Evolutionary conservation across 2,797 vertebrate genomes (phyloP), one percentile per base, ranked within the genome.

Genomic region (Gymnopithys bicolor): DNA sequence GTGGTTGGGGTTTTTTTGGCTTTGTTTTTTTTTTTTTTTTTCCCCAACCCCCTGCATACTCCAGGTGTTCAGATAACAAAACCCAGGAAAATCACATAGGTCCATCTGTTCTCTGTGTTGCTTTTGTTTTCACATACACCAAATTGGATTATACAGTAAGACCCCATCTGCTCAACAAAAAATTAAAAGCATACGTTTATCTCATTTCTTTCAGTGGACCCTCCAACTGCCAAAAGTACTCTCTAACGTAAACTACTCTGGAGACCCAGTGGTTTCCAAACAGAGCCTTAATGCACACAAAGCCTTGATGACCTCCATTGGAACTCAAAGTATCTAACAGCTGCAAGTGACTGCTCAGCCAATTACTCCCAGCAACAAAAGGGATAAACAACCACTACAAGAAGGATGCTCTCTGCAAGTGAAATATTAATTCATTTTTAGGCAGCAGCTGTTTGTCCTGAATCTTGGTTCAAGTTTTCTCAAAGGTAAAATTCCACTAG

Each of bases 341-440:
- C 97, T 98, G 97, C 92, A 96, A 96, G 88, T 93, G 93, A 95
- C 96, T 96, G 84, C 93, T 96, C 94, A 93, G 95, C 94, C 97
- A 97, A 97, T 97, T 97, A 97, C 94, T 97, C 84, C 60, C 94
- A 96, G 90, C 64, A 96, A 97, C 91, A 95, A 94, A 97, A 97
- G 84, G 41, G 78, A 97, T 94, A 96, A 97, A 97, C 89, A 96
- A 95, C 95, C 85, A 30, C 93, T 95, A 94, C 74, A 96, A 96
- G 94, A 98, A 97, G 92, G 92, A 86, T 71, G 89, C 68, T 89
- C 48, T 96, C 83, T 96, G 80, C 73, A 82, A 85, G 77, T 90
- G 89, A 98, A 97, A 97, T 96, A 98, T 94, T 97, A 97, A 97
- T 94, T 93, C 56, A 86, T 94, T 96, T 97, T 97, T 96, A 93